Base-by-base conservation (phyloP, 2,113 vertebrate species). In the Crocuta crocuta region DNA sequence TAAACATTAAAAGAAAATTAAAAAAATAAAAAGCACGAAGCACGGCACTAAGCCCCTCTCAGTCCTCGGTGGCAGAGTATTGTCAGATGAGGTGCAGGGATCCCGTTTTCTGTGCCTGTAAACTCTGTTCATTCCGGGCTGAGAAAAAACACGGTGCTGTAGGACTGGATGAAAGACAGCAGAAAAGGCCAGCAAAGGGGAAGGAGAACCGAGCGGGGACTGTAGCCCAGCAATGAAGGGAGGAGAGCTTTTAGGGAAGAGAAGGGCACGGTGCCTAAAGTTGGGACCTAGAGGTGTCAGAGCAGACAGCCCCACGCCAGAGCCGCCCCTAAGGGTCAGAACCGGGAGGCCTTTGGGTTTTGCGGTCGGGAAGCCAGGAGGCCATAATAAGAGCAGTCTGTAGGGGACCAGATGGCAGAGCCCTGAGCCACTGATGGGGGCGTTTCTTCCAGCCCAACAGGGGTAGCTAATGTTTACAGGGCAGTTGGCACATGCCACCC, bases 401-500 rank as follows among this genome's bases (percentile, higher is more conserved):
- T 1, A 23, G 76, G 16, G 24, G 5, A 68, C 23, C 48, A 1
- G 65, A 89, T 7, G 19, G 35, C 93, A 85, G 79, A 66, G 26
- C 43, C 50, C 53, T 24, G 95, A 61, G 45, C 2, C 33, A 35
- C 31, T 33, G 1, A 53, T 58, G 35, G 45, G 28, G 43, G 26
- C 0, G n/a, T 8, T 70, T 19, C 0, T 24, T 31, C 16, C 31
- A 15, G 63, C 35, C 39, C 4, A 5, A 11, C 73, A n/a, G 35
- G 48, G 76, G 63, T 0, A 55, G 71, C 68, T 65, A 23, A 58
- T 15, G 15, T n/a, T 23, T 48, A 4, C 0, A 0, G 84, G 55
- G 58, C 31, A 35, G 7, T 35, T 58, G 43, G 31, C 28, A 10
- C 16, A 0, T n/a, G 43, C 35, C 53, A 50, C 66, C 31, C 61